These are phyloP conservation scores for Notiomystis cincta DNA, from an alignment of 2,113 vertebrate species.

Conservation along the genomic window DNA sequence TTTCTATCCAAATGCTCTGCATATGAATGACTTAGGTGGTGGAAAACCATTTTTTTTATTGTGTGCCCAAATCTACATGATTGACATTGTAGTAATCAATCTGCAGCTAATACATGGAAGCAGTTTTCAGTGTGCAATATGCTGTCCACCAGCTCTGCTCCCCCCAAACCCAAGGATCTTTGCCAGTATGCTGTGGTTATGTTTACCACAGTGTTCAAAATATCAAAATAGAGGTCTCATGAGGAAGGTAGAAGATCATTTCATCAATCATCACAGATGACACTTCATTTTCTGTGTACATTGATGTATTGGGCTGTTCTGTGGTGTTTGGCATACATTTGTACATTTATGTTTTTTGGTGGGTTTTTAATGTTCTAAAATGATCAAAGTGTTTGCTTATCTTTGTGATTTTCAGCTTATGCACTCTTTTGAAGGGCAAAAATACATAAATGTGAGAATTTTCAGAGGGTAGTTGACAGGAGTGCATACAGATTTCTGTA, in stretches of 20 bases:
- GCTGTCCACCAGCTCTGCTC: not conserved
- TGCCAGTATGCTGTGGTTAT: fast-evolving
- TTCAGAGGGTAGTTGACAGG: not conserved
- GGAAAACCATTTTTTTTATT: not conserved
- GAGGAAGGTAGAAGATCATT: not conserved
- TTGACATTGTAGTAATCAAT: not conserved
- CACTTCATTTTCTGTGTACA: not conserved
- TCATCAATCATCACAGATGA: not conserved
- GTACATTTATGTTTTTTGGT: not conserved
- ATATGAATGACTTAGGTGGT: not conserved
- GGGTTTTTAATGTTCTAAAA: not conserved
- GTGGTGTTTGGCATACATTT: not conserved
- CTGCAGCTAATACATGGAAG: not conserved
- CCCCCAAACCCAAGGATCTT: not conserved
- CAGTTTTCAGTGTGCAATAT: not conserved
- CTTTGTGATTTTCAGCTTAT: not conserved
- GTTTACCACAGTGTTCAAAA: not conserved
- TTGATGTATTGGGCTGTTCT: not conserved
- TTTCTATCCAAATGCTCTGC: not conserved
- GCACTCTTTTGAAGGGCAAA: not conserved
- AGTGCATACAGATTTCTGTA: not conserved
- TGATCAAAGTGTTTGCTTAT: not conserved
- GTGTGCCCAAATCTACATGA: not conserved
- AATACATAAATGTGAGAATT: not conserved
- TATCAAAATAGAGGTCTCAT: not conserved